phyloP scores from a whole-genome alignment of 92 coral and sea anemone genomes.

The Plumapathes pennacea region DNA sequence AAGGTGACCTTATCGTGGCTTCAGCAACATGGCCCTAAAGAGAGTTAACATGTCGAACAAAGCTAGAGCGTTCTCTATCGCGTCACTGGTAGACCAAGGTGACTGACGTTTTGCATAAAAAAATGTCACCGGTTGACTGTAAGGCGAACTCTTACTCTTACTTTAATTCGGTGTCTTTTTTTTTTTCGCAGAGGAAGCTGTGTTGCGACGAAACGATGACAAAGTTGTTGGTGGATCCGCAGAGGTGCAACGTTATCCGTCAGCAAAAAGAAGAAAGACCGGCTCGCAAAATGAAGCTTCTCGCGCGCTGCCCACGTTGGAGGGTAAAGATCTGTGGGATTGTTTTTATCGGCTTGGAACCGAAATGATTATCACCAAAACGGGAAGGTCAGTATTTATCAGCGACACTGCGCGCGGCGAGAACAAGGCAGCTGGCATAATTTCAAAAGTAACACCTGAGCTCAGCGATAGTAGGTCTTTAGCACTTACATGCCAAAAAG shows the following conservation, averaged over 20 bases:
- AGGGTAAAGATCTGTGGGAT: slow-evolving; percentile 84
- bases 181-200: slow-evolving; percentile 51
- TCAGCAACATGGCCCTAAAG: slow-evolving; percentile 27
- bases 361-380: slow-evolving; percentile 86
- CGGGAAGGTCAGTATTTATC: slow-evolving; percentile 90
- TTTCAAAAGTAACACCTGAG: too few species aligned
- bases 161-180: too few species aligned
- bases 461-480: too few species aligned
- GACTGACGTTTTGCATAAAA: too few species aligned
- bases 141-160: too few species aligned
- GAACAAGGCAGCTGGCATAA: too few species aligned
- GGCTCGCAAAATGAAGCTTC: slow-evolving; percentile 8
- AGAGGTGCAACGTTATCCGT: slow-evolving; percentile 24
- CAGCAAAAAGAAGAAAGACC: slow-evolving; percentile 33
- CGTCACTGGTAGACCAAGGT: slow-evolving; percentile 83
- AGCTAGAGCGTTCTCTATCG: slow-evolving; percentile 86
- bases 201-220: slow-evolving; percentile 69
- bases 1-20: slow-evolving; percentile 7
- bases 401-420: too few species aligned
- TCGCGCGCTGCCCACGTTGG: too few species aligned
- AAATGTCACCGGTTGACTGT: too few species aligned
- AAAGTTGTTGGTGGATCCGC: slow-evolving; percentile 40
- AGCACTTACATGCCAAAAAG: too few species aligned
- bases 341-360: slow-evolving; percentile 89
- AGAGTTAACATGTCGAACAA: slow-evolving; percentile 40